Evolutionary conservation across 1,140 invertebrate species (phyloP), one percentile per base, ranked within the genome.

Genomic region (Lepidurus apus): DNA sequence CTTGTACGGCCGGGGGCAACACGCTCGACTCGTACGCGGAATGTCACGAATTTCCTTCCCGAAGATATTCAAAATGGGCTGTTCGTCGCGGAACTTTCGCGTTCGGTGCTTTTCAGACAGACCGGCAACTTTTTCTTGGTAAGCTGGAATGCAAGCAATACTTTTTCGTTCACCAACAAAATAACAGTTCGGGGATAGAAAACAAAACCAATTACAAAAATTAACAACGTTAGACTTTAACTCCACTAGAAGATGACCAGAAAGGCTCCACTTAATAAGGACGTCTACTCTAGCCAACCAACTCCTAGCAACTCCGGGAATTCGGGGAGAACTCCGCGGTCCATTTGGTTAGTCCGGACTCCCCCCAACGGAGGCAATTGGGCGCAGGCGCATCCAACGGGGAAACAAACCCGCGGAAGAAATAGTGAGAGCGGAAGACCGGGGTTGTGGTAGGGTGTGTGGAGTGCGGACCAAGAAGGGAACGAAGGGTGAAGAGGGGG

Each of bases 291-390:
- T 65, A 65, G 53, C 13, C 53, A 65, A 65, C n/a, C 53, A 65
- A 65, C 53, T 13, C 53, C 53, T 65, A 65, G 53, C 53, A 65
- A 65, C 53, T 65, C 53, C 53, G 53, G 53, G 53, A 65, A 65
- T 65, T 65, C 17, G 21, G 53, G 53, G 21, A 65, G 53, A 65
- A 65, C 53, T 65, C 53, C 53, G 53, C 13, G 53, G 53, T 65
- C 53, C 53, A 65, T 65, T 65, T 65, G 53, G 53, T 21, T 65
- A 13, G 21, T 21, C 53, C 53, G 17, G 53, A 65, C 53, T 65
- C 21, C 53, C 53, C 21, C 53, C 53, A 13, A 17, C 17, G 9
- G n/a, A n/a, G 53, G 9, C 1, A 65, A 13, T 13, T 1, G 21
- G 7, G 53, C 53, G 53, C 53, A 65, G 53, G 53, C 53, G 53